Evolutionary conservation across 2,888 invertebrate genomes (phyloP).

Genomic region (Pimpla rufipes): DNA sequence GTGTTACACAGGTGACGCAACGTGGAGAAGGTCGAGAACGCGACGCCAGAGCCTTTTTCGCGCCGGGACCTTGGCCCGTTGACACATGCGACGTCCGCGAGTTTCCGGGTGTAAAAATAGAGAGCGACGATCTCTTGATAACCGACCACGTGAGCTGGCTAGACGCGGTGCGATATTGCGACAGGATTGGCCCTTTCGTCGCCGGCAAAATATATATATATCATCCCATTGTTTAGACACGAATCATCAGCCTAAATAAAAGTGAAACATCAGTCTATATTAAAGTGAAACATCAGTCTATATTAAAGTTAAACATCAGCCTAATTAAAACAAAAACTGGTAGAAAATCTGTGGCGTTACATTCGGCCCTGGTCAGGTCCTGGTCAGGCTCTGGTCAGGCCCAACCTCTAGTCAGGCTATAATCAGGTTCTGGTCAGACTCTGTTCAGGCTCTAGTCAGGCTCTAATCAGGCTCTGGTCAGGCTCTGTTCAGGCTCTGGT

Average conservation of each 20-base stretch:
- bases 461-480: too few species aligned
- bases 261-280: not conserved
- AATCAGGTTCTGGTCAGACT: too few species aligned
- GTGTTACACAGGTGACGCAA: conserved; percentile 58
- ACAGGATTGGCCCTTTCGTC: conserved; percentile 31
- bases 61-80: conserved; percentile 62
- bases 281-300: not conserved
- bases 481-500: too few species aligned
- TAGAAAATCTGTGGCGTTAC: too few species aligned
- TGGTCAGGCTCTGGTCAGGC: too few species aligned
- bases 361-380: too few species aligned
- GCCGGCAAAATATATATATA: not conserved
- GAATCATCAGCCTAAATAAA: not conserved
- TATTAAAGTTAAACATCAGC: not conserved
- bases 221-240: not conserved
- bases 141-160: conserved; percentile 39
- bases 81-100: conserved; percentile 50
- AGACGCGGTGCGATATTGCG: conserved; percentile 11
- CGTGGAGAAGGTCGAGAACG: conserved; percentile 58
- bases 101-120: conserved; percentile 66
- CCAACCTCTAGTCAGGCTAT: too few species aligned
- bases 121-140: conserved; percentile 54
- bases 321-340: too few species aligned
- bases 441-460: too few species aligned
- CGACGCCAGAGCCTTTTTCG: conserved; percentile 44